phyloP scores from a whole-genome alignment of 2,797 vertebrate species.

The Capromys pilorides region DNA sequence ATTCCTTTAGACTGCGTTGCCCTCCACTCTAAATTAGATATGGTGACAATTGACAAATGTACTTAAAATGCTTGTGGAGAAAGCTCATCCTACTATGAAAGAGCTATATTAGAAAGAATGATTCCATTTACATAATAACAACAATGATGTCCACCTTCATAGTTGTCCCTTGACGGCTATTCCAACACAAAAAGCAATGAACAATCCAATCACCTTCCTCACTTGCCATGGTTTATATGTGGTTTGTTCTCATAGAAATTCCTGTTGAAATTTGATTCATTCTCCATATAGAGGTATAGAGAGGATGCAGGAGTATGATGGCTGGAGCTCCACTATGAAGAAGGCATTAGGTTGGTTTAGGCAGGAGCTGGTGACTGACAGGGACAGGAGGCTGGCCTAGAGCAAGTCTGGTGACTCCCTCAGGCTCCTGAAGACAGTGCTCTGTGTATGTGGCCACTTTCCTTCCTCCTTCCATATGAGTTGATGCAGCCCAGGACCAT shows the following conservation, averaged over 20 bases:
- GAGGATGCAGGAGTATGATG: neutral
- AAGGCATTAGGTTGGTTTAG: neutral
- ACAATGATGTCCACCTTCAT: neutral
- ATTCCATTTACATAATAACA: neutral
- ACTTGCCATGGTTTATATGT: neutral
- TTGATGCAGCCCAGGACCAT: neutral
- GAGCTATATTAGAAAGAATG: neutral
- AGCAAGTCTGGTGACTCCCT: neutral
- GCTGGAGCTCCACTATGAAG: neutral
- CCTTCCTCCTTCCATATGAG: neutral
- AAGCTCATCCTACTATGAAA: neutral
- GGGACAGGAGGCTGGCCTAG: neutral
- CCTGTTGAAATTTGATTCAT: neutral
- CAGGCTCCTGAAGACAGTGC: neutral
- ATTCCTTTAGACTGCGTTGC: neutral
- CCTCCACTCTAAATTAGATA: neutral
- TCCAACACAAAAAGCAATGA: neutral
- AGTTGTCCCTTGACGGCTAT: neutral
- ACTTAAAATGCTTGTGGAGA: neutral
- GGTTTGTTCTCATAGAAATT: neutral
- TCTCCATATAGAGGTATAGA: too few relatives aligned
- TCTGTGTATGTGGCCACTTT: too few relatives aligned
- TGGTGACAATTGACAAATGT: neutral
- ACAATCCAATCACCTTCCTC: neutral
- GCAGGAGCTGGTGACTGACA: neutral